These are phyloP conservation scores for Cheilosia variabilis DNA, from an alignment of 2,888 invertebrate genomes.

Conservation along the genomic window DNA sequence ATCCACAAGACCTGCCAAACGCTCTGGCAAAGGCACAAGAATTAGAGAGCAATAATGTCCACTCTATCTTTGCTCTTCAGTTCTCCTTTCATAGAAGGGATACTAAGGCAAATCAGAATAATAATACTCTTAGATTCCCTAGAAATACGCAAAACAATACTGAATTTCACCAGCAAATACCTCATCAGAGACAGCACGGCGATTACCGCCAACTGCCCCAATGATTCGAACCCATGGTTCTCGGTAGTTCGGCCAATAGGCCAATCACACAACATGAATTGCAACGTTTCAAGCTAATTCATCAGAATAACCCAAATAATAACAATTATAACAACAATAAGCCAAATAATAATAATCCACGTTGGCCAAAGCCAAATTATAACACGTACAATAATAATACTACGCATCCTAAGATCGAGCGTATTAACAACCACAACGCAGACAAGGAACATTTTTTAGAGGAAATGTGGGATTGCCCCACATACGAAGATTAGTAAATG, in stretches of 20 bases:
- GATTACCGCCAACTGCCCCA: too few relatives aligned
- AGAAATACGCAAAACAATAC: too few relatives aligned
- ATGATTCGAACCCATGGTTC: too few relatives aligned
- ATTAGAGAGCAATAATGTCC: constrained; percentile 38
- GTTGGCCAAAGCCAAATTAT: constrained; percentile 8
- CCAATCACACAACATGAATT: neutral
- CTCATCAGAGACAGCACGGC: too few relatives aligned
- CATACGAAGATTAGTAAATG: too few relatives aligned
- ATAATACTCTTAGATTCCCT: too few relatives aligned
- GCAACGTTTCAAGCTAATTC: neutral
- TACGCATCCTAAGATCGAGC: constrained; percentile 9
- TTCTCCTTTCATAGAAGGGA: constrained; percentile 8
- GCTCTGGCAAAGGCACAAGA: neutral
- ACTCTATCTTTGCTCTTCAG: constrained; percentile 16
- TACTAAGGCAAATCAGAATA: too few relatives aligned
- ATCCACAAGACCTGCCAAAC: constrained; percentile 47
- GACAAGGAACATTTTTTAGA: too few relatives aligned
- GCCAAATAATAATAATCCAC: neutral
- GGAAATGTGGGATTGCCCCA: too few relatives aligned
- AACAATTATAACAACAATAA: too few relatives aligned
- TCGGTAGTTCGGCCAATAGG: neutral
- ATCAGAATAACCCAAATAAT: neutral
- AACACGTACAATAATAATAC: too few relatives aligned
- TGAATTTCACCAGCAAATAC: too few relatives aligned
- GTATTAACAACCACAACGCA: constrained; percentile 24